phyloP scores from a whole-genome alignment of 2,888 invertebrate species.

The Parnassius apollo region DNA sequence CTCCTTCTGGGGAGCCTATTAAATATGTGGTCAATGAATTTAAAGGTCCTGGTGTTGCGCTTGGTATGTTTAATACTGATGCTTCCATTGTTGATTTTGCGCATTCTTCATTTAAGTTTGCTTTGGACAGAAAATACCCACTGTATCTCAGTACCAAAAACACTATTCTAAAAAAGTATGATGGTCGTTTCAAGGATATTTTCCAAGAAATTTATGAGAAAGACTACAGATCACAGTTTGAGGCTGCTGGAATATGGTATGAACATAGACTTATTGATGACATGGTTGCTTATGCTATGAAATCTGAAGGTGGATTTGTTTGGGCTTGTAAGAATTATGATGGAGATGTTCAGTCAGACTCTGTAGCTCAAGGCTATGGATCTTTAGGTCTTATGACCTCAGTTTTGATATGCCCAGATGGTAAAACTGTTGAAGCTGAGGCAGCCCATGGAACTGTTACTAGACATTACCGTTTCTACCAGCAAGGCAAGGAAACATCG shows the following conservation, averaged over 20 bases:
- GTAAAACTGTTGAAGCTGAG: slow-evolving; percentile 98
- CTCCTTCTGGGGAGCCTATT: slow-evolving; percentile 83
- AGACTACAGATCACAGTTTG: slow-evolving; percentile 91
- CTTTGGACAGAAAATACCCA: slow-evolving; percentile 91
- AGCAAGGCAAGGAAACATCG: slow-evolving; percentile 98
- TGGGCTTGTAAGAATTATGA: slow-evolving; percentile 99
- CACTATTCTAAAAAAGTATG: slow-evolving; percentile 97
- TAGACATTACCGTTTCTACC: slow-evolving; percentile 92
- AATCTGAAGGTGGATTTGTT: slow-evolving; percentile 98
- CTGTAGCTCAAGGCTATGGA: slow-evolving; percentile 98
- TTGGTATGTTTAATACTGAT: slow-evolving; percentile 98
- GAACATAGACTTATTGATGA: slow-evolving; percentile 99
- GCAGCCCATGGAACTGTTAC: slow-evolving; percentile 99
- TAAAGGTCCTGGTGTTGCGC: slow-evolving; percentile 93
- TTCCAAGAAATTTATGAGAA: slow-evolving; percentile 96
- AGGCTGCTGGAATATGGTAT: slow-evolving; percentile 95
- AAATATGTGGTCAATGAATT: slow-evolving; percentile 91
- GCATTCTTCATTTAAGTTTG: slow-evolving; percentile 95
- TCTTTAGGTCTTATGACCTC: slow-evolving; percentile 99
- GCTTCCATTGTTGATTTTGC: slow-evolving; percentile 96
- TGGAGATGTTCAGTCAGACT: slow-evolving; percentile 99
- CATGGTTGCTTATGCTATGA: slow-evolving; percentile 99
- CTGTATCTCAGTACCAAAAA: slow-evolving; percentile 98
- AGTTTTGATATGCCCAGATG: slow-evolving; percentile 97
- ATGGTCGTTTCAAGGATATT: slow-evolving; percentile 98